Percentiles rank a stretch among this genome's conserved stretches.
Conservation (phyloP, 2,797 vertebrate genomes). For the Odontamblyopus rebecca region DNA sequence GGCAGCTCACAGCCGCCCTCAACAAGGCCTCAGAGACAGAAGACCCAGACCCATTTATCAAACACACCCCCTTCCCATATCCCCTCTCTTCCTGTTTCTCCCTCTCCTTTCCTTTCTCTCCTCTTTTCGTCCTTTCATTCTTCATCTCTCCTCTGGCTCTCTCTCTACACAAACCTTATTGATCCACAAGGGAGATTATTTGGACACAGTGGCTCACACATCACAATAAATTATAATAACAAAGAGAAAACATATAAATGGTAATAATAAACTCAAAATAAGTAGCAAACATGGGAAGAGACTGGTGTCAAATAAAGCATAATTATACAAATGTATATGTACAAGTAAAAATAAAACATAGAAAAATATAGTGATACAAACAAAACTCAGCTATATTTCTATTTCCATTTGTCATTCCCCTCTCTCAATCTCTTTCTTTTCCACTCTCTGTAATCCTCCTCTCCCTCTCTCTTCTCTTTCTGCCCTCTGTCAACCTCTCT, state of each 20-base stretch:
- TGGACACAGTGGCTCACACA: too few relatives aligned
- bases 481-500: background rate
- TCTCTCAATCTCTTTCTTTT: too few relatives aligned
- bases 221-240: too few relatives aligned
- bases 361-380: too few relatives aligned
- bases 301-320: too few relatives aligned
- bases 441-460: background rate
- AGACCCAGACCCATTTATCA: constrained; percentile 60
- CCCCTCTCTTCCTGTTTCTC: background rate
- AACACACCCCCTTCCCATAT: constrained; percentile 5
- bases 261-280: too few relatives aligned
- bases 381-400: background rate
- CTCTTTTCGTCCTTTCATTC: background rate
- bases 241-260: too few relatives aligned
- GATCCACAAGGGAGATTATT: too few relatives aligned
- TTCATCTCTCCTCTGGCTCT: background rate
- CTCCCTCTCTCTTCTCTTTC: background rate
- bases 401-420: background rate
- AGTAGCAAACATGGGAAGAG: too few relatives aligned
- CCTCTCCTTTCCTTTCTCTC: background rate
- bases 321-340: too few relatives aligned
- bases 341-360: too few relatives aligned
- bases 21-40: constrained; percentile 48
- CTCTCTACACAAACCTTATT: background rate
- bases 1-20: constrained; percentile 40